Evolutionary conservation across 2,113 vertebrate species (phyloP), one percentile per base, ranked within the genome.

Genomic region (Thomomys bottae): DNA sequence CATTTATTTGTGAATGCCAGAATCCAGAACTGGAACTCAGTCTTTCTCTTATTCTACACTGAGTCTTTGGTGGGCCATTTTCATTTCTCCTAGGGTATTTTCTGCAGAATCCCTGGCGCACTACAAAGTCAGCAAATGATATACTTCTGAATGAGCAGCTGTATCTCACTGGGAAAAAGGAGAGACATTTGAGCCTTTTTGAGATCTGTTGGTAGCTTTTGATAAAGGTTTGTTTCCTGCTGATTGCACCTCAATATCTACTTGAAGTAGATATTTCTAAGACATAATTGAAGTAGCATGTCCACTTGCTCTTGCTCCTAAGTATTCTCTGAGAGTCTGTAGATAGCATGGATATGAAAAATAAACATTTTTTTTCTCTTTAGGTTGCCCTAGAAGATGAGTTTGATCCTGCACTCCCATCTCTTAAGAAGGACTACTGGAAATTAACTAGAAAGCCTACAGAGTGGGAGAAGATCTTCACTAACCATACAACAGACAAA

Each of bases 281-380:
- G 78, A 84, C 15, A n/a, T 40, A 67, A 24, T 20, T 32, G 3
- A 9, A 83, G 3, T 24, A 81, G 17, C 59, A 64, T 81, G 24
- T 57, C 59, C 18, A 86, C 40, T 66, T 63, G 66, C 45, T 66
- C 73, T 84, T 54, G 1, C 20, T 84, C n/a, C 28, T 42, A 77
- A 88, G 36, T 40, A 72, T 64, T 30, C 32, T 66, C 49, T 49
- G 66, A 81, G 54, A 82, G 76, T 6, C 2, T 59, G 85, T 3
- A 59, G 34, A 15, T 54, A 80, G n/a, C 8, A 5, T 20, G 30
- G 77, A 45, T 87, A 67, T 73, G 70, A 76, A 81, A 94, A 90
- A 30, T 12, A 83, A 80, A 21, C 5, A 0, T 12, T 59, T 15
- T 49, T 24, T 67, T 75, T 45, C 21, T 82, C 66, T 7, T 26